A percentile compares a stretch with the other conserved stretches of the same genome.
phyloP scores from a whole-genome alignment of 1,140 invertebrate genomes.

The Lethrus apterus region DNA sequence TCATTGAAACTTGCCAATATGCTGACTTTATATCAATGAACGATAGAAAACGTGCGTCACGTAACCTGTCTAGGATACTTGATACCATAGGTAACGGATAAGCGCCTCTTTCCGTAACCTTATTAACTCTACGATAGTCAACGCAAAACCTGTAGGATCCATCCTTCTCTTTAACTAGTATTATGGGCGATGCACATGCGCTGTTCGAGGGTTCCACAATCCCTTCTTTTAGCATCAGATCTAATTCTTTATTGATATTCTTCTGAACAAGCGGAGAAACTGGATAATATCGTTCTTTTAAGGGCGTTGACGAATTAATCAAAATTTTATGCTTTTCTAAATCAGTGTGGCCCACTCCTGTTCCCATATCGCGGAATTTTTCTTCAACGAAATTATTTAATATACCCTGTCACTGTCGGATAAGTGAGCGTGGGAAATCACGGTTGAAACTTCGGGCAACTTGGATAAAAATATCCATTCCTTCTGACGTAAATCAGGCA shows the following conservation, averaged over 20 bases:
- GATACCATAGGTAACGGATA: conserved; percentile 20
- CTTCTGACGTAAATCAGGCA: conserved; percentile 2
- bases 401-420: neutral
- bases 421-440: neutral
- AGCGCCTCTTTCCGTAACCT: conserved; percentile 23
- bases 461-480: conserved; percentile 4
- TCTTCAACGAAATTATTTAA: neutral
- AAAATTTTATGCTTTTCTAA: conserved; percentile 27
- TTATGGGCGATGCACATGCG: conserved; percentile 27
- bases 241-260: conserved; percentile 21
- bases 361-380: neutral
- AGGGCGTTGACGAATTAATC: conserved; percentile 20
- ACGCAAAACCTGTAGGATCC: conserved; percentile 18
- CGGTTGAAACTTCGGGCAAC: neutral
- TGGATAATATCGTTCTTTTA: conserved; percentile 29
- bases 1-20: conserved; percentile 34
- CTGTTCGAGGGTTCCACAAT: conserved; percentile 16
- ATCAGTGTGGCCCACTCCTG: conserved; percentile 19
- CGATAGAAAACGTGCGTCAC: neutral
- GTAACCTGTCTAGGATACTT: neutral
- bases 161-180: conserved; percentile 25
- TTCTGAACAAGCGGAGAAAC: conserved; percentile 25
- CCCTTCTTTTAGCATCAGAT: conserved; percentile 24
- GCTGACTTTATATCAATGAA: conserved; percentile 24
- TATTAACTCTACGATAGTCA: conserved; percentile 29